Base-by-base conservation (phyloP, 2,888 invertebrate genomes). In the Terebella lapidaria region DNA sequence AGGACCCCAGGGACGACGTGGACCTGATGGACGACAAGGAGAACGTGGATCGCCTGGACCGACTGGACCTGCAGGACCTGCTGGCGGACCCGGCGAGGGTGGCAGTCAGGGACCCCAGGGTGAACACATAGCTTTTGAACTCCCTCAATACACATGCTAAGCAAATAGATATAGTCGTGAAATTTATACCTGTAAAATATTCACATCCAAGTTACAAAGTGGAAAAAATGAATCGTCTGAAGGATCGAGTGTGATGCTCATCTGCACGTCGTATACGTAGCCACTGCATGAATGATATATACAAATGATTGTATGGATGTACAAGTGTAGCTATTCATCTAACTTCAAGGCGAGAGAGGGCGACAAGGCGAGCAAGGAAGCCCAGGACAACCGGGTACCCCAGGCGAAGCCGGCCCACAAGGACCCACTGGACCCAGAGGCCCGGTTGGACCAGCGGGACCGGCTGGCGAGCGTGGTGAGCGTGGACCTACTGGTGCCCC, bases 11-110 rank as follows among this genome's bases (percentile, higher is more conserved):
- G 62, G 62, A 26, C 24, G 55, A 25, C 54, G 24, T 27, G 61
- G 61, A 18, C 54, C 58, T 18, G 22, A 24, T 1, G 59, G 59
- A 25, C 20, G 22, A 15, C 20, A 27, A 26, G 59, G 59, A 20
- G 30, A 46, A 24, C 55, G 62, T 22, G 66, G 66, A 25, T 65
- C 61, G 28, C 60, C 67, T 24, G 67, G 67, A 28, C 88, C 86
- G 73, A 84, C 88, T 1, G 91, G 92, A 3, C 82, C 86, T 62
- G 84, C 87, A 30, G 92, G 92, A 24, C 80, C 85, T 0, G 1
- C 54, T 3, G 61, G 61, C 10, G 25, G n/a, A 24, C 46, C 45
- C 10, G 60, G 60, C 15, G 29, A 18, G 18, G 10, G 26, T n/a
- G 57, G 59, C 4, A 30, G 20, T 24, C 46, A 18, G 10, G 59